Evolutionary conservation across 2,797 vertebrate genomes (phyloP).

Genomic region (Gymnoscopelus braueri): DNA sequence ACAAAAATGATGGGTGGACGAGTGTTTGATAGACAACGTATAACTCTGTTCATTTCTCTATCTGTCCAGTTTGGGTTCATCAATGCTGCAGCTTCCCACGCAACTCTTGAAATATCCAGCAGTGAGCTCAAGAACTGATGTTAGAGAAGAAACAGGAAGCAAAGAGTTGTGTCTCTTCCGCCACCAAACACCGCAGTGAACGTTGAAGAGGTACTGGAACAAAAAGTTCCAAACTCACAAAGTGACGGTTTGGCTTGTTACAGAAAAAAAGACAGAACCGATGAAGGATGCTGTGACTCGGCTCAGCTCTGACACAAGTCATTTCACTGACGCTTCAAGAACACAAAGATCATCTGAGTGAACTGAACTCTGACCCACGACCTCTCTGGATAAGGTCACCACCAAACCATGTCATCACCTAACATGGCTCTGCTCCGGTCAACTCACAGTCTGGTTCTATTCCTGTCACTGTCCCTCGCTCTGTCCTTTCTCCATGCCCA

Average conservation of each 20-base stretch:
- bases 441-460: conserved; percentile 28
- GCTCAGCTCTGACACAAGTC: neutral
- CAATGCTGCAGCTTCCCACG: conserved; percentile 16
- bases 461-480: conserved; percentile 26
- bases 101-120: neutral
- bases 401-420: neutral
- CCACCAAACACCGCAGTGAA: conserved; percentile 19
- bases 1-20: neutral
- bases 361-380: neutral
- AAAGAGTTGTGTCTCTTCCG: conserved; percentile 44
- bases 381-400: neutral
- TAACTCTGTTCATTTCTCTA: conserved; percentile 10
- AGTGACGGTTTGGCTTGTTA: neutral
- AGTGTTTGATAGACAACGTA: neutral
- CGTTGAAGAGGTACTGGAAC: conserved; percentile 5
- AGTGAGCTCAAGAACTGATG: conserved; percentile 15
- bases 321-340: neutral
- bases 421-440: conserved; percentile 14
- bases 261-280: no score
- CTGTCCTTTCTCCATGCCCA: conserved; percentile 21
- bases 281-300: no score
- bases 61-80: conserved; percentile 1
- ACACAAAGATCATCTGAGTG: neutral
- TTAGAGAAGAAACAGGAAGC: conserved; percentile 31
- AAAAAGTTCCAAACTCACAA: neutral